phyloP scores from a whole-genome alignment of 1,140 invertebrate species.

The Saccostrea echinata region DNA sequence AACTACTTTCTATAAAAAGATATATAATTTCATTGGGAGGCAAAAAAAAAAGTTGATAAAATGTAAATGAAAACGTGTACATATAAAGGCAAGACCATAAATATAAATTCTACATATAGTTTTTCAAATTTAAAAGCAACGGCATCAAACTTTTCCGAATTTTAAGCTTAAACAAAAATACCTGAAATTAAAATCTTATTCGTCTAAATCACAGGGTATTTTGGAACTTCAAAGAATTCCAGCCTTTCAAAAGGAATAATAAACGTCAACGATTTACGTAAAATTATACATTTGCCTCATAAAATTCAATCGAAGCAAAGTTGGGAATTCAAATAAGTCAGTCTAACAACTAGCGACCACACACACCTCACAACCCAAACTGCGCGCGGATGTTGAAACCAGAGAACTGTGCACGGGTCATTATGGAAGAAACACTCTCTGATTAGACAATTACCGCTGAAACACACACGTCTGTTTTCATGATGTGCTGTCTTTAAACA shows the following conservation, averaged over 20 bases:
- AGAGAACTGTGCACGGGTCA: conserved; percentile 30
- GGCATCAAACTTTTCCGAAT: background rate
- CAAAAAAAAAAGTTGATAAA: too few relatives aligned
- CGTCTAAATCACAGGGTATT: background rate
- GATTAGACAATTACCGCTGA: conserved; percentile 31
- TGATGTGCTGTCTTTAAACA: conserved; percentile 25
- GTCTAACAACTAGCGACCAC: conserved; percentile 35
- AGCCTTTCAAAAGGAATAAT: conserved; percentile 21
- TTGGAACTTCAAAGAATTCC: conserved; percentile 28
- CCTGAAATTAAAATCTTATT: conserved; percentile 33
- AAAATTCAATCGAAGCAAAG: conserved; percentile 37
- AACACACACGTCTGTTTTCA: conserved; percentile 30
- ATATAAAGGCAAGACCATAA: too few relatives aligned
- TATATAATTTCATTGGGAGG: too few relatives aligned
- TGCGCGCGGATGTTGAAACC: conserved; percentile 14
- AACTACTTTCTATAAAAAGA: too few relatives aligned
- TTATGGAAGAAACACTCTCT: conserved; percentile 10
- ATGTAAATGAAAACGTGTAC: too few relatives aligned
- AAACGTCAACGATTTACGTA: conserved; percentile 34
- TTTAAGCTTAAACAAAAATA: conserved; percentile 20
- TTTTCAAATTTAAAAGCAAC: background rate
- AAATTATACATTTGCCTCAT: conserved; percentile 39
- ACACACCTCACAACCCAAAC: conserved; percentile 6
- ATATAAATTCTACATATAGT: background rate
- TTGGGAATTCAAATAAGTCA: conserved; percentile 30